Evolutionary conservation across 2,797 vertebrate genomes (phyloP), one percentile per base, ranked within the genome.

Genomic region (Acanthurus lineatus): DNA sequence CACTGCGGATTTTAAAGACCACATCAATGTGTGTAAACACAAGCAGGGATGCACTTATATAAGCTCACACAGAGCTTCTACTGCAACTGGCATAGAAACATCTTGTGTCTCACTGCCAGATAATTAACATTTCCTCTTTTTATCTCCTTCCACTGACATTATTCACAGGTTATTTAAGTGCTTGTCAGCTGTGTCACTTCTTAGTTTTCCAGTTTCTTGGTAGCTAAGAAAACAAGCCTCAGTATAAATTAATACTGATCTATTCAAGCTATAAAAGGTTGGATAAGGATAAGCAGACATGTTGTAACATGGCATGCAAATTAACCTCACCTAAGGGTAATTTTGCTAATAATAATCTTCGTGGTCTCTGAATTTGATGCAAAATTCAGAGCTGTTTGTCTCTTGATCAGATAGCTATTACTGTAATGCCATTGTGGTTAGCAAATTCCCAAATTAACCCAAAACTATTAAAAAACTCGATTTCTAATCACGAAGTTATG

Each of bases 71-170:
- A 35, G n/a, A 11, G 14, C 9, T 3, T 67, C 19, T 2, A 28
- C 2, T 49, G 15, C 32, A 14, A 61, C 32, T 5, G 25, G 7
- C 28, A 47, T 32, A n/a, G 9, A 32, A 49, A 11, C 65, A 20
- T 52, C 14, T 53, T 25, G 9, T 1, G 1, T 59, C 42, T 65
- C 48, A 3, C 52, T 73, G 22, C 74, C 77, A 79, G 70, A 73
- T 71, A 82, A 69, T 6, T 0, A 64, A 73, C 51, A 32, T 76
- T 64, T 80, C 72, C 68, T 71, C 54, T 76, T 67, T 70, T 57
- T 79, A 64, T 71, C 54, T 74, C 64, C 68, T 53, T 79, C 60
- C 49, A 17, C 7, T 49, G 32, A 49, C 40, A 62, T 79, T 57
- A 66, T 49, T 81, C 74, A 49, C 35, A 3, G 6, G 38, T 28